A percentile compares a stretch with the other conserved stretches of the same genome.
Evolutionary conservation across 2,888 invertebrate genomes (phyloP).

Genomic region (Labia minor): DNA sequence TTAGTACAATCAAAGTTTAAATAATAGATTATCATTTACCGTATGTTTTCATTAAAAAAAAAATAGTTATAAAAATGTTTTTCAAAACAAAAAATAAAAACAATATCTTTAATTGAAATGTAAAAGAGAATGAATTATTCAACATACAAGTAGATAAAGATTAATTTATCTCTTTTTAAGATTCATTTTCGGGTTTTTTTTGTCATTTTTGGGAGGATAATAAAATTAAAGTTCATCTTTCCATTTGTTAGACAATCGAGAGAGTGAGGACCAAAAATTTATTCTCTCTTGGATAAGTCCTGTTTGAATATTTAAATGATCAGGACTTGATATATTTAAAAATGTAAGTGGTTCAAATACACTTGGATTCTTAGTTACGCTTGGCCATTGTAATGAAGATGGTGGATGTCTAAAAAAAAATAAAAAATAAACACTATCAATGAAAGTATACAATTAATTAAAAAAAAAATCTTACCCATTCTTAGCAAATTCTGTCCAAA

Average conservation of each 20-base stretch:
- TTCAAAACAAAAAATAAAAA: too few species aligned
- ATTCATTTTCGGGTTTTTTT: too few species aligned
- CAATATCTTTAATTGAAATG: too few species aligned
- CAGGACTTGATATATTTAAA: constrained; percentile 33
- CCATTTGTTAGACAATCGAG: neutral
- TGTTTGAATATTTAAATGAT: constrained; percentile 37
- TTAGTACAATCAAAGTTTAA: too few species aligned
- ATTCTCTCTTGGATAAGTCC: constrained; percentile 46
- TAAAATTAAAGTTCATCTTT: neutral
- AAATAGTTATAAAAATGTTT: too few species aligned
- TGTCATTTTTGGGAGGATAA: neutral
- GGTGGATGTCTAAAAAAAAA: constrained; percentile 48
- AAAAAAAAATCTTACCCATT: constrained; percentile 53
- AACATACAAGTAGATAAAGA: too few species aligned
- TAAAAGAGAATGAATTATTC: too few species aligned
- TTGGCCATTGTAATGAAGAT: constrained; percentile 42
- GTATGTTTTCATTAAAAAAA: too few species aligned
- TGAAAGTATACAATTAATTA: constrained; percentile 13
- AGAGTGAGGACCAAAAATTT: constrained; percentile 46
- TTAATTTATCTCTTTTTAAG: too few species aligned
- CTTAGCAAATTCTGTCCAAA: constrained; percentile 69
- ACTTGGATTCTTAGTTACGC: constrained; percentile 49
- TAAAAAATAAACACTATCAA: neutral
- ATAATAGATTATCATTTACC: too few species aligned
- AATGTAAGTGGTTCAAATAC: constrained; percentile 38